These are phyloP conservation scores for Ahaetulla prasina DNA, from an alignment of 2,113 vertebrate genomes.

Conservation along the genomic window DNA sequence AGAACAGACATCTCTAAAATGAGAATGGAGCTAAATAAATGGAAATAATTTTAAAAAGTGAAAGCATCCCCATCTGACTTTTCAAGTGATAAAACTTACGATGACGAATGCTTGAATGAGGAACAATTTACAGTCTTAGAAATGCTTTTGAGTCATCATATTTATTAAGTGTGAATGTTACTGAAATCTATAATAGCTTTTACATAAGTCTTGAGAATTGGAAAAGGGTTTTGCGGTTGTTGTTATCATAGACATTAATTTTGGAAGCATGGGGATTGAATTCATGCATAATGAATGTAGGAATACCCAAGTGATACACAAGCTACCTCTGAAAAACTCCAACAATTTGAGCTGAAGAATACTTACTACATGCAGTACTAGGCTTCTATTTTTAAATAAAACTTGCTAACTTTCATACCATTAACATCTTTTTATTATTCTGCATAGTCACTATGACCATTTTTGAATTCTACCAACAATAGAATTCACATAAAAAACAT, in stretches of 20 bases:
- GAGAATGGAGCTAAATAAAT: not conserved
- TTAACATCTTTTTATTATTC: not conserved
- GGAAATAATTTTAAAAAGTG: not conserved
- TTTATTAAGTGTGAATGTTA: constrained; percentile 9
- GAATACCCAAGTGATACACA: not conserved
- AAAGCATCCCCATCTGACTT: not conserved
- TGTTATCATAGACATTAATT: not conserved
- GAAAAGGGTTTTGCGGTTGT: not conserved
- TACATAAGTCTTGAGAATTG: not conserved
- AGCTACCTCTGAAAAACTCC: constrained; percentile 25
- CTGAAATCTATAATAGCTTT: not conserved
- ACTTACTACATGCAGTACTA: constrained; percentile 2
- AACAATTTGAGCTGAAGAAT: not conserved
- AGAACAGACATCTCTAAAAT: not conserved
- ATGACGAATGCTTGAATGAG: not conserved
- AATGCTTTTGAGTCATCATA: not conserved
- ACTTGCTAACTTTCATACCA: not conserved
- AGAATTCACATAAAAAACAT: not conserved
- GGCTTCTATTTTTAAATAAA: not conserved
- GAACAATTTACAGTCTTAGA: constrained; percentile 10
- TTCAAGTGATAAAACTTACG: not conserved
- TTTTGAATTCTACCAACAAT: constrained; percentile 4
- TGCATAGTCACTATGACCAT: not conserved
- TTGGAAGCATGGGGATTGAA: not conserved
- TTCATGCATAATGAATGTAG: not conserved